Evolutionary conservation across 2,888 invertebrate genomes (phyloP).

Genomic region (Nowickia ferox): DNA sequence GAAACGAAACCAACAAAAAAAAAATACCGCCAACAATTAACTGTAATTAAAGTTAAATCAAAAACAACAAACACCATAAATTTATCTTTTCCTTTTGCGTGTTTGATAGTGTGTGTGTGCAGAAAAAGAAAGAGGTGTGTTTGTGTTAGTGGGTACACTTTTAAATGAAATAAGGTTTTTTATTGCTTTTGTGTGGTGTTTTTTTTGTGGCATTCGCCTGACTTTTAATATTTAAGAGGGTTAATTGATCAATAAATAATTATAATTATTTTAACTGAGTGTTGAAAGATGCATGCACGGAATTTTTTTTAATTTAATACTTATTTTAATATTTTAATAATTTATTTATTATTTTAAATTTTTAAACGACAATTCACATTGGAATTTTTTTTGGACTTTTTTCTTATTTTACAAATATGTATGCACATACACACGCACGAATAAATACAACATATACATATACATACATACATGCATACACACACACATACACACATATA

Average conservation of each 20-base stretch:
- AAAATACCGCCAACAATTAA: conserved; percentile 48
- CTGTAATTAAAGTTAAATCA: conserved; percentile 52
- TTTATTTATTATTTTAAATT: conserved; percentile 9
- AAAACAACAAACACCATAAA: conserved; percentile 21
- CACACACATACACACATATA: too few relatives aligned
- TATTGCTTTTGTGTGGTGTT: not conserved
- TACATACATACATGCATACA: too few relatives aligned
- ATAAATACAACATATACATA: too few relatives aligned
- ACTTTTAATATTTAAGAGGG: not conserved
- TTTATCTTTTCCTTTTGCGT: conserved; percentile 27
- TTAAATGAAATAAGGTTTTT: conserved; percentile 17
- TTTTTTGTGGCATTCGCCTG: not conserved
- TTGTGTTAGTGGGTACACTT: conserved; percentile 4
- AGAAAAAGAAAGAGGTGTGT: not conserved
- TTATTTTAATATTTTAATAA: not conserved
- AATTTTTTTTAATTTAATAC: not conserved
- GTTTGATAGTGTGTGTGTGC: not conserved
- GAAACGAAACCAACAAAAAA: conserved; percentile 2
- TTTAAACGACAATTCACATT: not conserved
- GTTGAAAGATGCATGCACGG: not conserved
- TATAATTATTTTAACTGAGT: not conserved
- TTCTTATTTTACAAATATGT: too few relatives aligned
- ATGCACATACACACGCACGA: too few relatives aligned
- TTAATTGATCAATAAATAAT: conserved; percentile 42
- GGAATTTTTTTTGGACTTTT: not conserved